These are phyloP conservation scores for Gastrophysa polygoni DNA, from an alignment of 2,888 invertebrate genomes.

Conservation along the genomic window DNA sequence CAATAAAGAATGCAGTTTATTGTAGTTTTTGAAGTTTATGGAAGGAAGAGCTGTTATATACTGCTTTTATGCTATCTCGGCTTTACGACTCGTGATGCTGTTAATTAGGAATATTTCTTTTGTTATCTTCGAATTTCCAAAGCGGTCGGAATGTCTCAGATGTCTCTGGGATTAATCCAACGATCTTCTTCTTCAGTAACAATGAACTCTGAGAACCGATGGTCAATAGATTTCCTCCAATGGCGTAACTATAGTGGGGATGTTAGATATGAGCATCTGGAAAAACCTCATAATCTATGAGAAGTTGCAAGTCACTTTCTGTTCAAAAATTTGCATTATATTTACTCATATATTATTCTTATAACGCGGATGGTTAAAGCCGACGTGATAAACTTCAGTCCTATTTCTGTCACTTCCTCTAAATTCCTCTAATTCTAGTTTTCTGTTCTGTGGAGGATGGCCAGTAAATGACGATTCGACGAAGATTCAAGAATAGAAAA, in stretches of 20 bases:
- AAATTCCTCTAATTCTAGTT: too few relatives aligned
- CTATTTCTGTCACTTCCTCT: too few relatives aligned
- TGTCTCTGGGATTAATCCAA: slow-evolving; percentile 15
- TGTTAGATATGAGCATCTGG: too few relatives aligned
- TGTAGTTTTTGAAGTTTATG: slow-evolving; percentile 36
- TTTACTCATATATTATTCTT: too few relatives aligned
- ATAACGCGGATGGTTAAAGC: too few relatives aligned
- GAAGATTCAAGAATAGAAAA: too few relatives aligned
- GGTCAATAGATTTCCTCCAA: background rate
- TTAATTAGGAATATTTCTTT: slow-evolving; percentile 38
- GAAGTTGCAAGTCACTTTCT: too few relatives aligned
- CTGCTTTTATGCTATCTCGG: slow-evolving; percentile 34
- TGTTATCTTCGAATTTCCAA: slow-evolving; percentile 35
- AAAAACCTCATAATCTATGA: too few relatives aligned
- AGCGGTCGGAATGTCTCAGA: slow-evolving; percentile 24
- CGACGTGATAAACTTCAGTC: too few relatives aligned
- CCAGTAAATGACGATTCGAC: too few relatives aligned
- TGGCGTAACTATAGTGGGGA: background rate
- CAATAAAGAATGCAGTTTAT: slow-evolving; percentile 48
- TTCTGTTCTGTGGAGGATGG: too few relatives aligned
- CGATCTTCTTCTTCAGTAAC: slow-evolving; percentile 1
- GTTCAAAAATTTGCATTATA: too few relatives aligned
- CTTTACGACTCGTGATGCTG: slow-evolving; percentile 35
- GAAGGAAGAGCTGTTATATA: slow-evolving; percentile 35
- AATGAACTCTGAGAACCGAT: slow-evolving; percentile 2